A percentile compares a stretch with the other conserved stretches of the same genome.
These are phyloP conservation scores for Drosophila eugracilis DNA, from an alignment of 1,140 invertebrate genomes.

Conservation along the genomic window DNA sequence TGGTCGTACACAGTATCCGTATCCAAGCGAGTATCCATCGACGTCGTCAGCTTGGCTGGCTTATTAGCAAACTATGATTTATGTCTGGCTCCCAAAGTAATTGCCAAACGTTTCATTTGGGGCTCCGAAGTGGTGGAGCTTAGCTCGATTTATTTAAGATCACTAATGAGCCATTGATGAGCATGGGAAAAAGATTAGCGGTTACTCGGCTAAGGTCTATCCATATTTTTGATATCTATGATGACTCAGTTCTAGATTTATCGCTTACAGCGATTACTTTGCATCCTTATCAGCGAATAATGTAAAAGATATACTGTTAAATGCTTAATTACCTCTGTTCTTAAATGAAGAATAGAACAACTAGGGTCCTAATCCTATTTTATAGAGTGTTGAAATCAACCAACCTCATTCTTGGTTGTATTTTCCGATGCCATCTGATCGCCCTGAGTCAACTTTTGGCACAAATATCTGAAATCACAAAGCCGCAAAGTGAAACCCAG, in stretches of 20 bases:
- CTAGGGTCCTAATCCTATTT: no score
- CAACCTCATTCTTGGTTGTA: background rate
- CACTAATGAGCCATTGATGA: conserved; percentile 30
- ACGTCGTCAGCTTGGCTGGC: conserved; percentile 36
- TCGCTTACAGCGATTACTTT: no score
- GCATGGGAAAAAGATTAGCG: background rate
- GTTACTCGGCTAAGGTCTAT: background rate
- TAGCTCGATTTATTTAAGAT: conserved; percentile 29
- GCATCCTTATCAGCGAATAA: no score
- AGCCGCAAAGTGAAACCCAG: conserved; percentile 47
- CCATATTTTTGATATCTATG: background rate
- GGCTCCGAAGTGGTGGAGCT: conserved; percentile 27
- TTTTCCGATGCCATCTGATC: background rate
- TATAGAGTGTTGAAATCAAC: no score
- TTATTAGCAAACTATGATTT: conserved; percentile 70
- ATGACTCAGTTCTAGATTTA: no score
- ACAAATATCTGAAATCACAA: conserved; percentile 68
- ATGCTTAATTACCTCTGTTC: no score
- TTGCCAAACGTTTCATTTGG: conserved; percentile 48
- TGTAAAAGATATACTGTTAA: no score
- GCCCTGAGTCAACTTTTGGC: conserved; percentile 47
- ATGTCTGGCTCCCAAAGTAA: conserved; percentile 58
- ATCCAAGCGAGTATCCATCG: conserved; percentile 11
- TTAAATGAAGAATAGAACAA: no score
- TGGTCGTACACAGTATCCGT: conserved; percentile 20